Conservation (phyloP, 2,113 vertebrate genomes). For the Marmota flaviventris region DNA sequence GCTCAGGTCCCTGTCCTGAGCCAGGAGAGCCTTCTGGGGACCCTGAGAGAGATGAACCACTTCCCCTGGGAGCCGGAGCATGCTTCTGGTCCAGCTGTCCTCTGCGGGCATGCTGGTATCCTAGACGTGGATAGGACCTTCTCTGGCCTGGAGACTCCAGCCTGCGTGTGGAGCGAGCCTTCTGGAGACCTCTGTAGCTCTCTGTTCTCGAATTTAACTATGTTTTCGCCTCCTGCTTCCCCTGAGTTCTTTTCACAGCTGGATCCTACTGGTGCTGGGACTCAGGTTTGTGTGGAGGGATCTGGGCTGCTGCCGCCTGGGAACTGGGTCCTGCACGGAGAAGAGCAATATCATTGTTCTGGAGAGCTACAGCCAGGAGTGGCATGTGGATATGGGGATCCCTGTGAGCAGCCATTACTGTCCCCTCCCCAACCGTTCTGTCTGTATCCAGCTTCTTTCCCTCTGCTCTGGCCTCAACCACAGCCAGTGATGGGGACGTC, state of each 20-base stretch:
- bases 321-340: too few relatives aligned
- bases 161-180: neutral
- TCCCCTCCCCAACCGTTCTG: too few relatives aligned
- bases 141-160: neutral
- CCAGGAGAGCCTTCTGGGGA: neutral
- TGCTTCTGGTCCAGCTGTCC: neutral
- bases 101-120: fast-evolving
- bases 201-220: fast-evolving
- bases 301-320: too few relatives aligned
- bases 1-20: neutral
- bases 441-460: too few relatives aligned
- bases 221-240: neutral
- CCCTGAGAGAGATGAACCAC: fast-evolving
- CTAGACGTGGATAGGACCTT: too few relatives aligned
- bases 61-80: neutral
- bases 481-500: too few relatives aligned
- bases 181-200: neutral
- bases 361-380: too few relatives aligned
- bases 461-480: too few relatives aligned
- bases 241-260: neutral
- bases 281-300: neutral
- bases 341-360: too few relatives aligned
- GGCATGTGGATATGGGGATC: too few relatives aligned
- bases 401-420: too few relatives aligned
- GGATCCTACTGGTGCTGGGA: neutral